These are phyloP conservation scores for Thamnophis sirtalis DNA, from an alignment of 2,113 vertebrate genomes.

Conservation along the genomic window DNA sequence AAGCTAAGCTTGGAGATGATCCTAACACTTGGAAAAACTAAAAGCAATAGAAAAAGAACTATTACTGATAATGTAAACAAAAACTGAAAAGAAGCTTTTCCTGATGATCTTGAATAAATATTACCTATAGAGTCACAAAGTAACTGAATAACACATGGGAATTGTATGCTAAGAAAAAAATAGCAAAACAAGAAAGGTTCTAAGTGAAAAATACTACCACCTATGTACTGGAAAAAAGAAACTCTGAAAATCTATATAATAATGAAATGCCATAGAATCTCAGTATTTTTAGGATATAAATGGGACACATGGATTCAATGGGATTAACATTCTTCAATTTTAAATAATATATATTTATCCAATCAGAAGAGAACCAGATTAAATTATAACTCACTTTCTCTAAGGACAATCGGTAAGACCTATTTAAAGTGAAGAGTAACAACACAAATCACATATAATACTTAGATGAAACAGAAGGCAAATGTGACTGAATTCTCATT, in stretches of 20 bases:
- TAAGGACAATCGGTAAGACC: background rate
- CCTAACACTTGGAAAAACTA: background rate
- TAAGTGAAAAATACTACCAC: background rate
- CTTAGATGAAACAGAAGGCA: constrained; percentile 12
- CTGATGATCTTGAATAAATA: background rate
- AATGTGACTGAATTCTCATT: background rate
- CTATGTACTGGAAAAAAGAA: background rate
- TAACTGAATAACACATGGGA: background rate
- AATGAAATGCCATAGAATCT: background rate
- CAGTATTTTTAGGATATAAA: background rate
- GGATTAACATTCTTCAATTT: background rate
- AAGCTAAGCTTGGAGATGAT: background rate
- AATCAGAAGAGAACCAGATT: background rate
- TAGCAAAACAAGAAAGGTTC: background rate
- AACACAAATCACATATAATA: background rate
- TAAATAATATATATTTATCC: background rate
- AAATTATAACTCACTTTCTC: background rate
- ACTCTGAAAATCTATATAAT: background rate
- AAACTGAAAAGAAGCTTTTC: background rate
- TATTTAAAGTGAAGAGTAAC: background rate
- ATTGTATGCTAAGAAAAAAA: background rate
- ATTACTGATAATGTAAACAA: background rate
- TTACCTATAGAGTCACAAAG: background rate
- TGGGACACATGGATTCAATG: background rate
- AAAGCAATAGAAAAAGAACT: background rate